Evolutionary conservation across 2,888 invertebrate species (phyloP).

Genomic region (Idaea biselata): DNA sequence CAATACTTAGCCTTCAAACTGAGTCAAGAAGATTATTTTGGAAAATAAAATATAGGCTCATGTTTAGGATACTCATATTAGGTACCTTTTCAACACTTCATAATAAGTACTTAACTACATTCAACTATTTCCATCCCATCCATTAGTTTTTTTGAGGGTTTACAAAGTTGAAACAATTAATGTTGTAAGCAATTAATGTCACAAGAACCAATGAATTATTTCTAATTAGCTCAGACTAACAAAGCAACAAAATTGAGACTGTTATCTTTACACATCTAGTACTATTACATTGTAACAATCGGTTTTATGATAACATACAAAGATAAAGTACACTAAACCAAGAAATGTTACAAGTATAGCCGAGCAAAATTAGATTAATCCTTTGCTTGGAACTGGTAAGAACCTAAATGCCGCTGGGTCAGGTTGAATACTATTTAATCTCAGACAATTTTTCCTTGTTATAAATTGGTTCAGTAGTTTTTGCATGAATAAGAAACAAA

Average conservation of each 20-base stretch:
- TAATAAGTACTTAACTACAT: not conserved
- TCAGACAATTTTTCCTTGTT: too few species aligned
- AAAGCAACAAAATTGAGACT: not conserved
- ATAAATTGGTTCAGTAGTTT: too few species aligned
- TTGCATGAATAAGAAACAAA: too few species aligned
- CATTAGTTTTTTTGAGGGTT: not conserved
- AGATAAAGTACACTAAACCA: slow-evolving; percentile 1
- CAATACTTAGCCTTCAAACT: too few species aligned
- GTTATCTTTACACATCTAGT: not conserved
- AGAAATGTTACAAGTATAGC: not conserved
- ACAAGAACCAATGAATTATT: not conserved
- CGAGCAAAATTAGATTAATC: not conserved
- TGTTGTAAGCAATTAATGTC: not conserved
- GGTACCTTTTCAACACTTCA: too few species aligned
- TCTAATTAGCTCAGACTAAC: not conserved
- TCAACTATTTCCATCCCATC: not conserved
- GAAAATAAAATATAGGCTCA: too few species aligned
- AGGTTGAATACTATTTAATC: too few species aligned
- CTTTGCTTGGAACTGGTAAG: not conserved
- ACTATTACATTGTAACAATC: slow-evolving; percentile 13
- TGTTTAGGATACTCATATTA: too few species aligned
- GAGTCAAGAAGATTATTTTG: too few species aligned
- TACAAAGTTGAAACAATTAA: not conserved
- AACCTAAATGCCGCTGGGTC: not conserved
- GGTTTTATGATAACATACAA: not conserved